phyloP scores from a whole-genome alignment of 2,113 vertebrate species.

The Archilochus colubris region DNA sequence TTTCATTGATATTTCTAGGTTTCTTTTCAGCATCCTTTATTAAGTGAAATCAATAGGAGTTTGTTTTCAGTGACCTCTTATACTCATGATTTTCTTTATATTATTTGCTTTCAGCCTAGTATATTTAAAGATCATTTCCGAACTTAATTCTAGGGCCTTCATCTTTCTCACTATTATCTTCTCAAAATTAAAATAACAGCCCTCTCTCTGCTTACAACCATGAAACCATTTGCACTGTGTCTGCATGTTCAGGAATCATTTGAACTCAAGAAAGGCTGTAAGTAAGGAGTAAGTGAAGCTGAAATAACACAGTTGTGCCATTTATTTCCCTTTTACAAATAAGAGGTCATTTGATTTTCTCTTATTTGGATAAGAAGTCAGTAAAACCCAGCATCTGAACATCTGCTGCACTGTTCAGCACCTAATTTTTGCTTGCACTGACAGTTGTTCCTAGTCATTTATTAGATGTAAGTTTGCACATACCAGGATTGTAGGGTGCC shows the following conservation, averaged over 20 bases:
- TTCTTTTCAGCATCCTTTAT: neutral
- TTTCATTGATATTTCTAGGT: neutral
- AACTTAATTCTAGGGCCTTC: neutral
- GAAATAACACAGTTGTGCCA: neutral
- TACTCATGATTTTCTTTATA: neutral
- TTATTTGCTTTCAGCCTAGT: neutral
- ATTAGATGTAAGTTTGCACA: neutral
- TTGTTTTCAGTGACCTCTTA: neutral
- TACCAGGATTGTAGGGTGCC: neutral
- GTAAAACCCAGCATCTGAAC: neutral
- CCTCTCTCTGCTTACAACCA: neutral
- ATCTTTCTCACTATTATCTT: neutral
- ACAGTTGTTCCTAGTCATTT: neutral
- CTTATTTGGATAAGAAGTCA: neutral
- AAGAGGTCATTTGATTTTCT: neutral
- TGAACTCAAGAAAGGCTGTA: neutral
- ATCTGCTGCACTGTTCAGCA: neutral
- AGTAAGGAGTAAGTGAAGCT: neutral
- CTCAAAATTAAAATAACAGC: neutral
- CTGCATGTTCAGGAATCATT: neutral
- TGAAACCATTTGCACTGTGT: neutral
- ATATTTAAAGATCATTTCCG: neutral
- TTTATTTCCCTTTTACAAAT: neutral
- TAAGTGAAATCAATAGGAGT: neutral
- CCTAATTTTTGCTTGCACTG: neutral